A percentile compares a stretch with the other conserved stretches of the same genome.
Conservation (phyloP, 2,797 vertebrate species). For the Danio jaintianensis region DNA sequence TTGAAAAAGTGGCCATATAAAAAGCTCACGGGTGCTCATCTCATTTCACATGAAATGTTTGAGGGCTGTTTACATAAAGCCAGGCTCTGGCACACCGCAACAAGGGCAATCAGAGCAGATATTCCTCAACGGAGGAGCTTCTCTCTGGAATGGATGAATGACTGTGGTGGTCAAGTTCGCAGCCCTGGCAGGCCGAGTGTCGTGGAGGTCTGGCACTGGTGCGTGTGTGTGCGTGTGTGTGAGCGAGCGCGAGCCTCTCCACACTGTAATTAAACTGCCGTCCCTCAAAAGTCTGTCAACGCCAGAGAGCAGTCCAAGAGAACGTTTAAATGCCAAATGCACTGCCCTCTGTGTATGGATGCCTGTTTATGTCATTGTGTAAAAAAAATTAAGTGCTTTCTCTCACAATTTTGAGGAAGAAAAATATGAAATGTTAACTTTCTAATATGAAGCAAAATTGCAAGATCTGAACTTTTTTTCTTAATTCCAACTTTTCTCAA, state of each 20-base stretch:
- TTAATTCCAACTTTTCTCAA: too few relatives aligned
- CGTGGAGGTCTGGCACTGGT: conserved; percentile 55
- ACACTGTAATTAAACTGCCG: conserved; percentile 72
- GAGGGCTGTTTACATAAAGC: conserved; percentile 29
- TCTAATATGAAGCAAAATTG: too few relatives aligned
- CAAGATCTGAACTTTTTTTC: too few relatives aligned
- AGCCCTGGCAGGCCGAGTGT: conserved; percentile 16
- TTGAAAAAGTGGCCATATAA: conserved; percentile 15
- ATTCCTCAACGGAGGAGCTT: conserved; percentile 21
- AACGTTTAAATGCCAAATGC: conserved; percentile 38
- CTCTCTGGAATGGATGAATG: conserved; percentile 55
- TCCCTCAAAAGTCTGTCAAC: conserved; percentile 62
- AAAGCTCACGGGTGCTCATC: background rate
- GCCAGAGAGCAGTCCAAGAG: conserved; percentile 59
- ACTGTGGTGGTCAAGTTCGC: conserved; percentile 43
- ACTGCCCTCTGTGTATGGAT: conserved; percentile 52
- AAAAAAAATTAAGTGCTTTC: background rate
- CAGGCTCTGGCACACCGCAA: conserved; percentile 60
- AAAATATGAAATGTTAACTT: too few relatives aligned
- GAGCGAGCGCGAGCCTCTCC: conserved; percentile 64
- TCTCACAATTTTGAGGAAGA: too few relatives aligned
- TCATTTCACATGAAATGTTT: conserved; percentile 35
- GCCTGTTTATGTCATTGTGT: background rate
- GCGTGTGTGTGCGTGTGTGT: too few relatives aligned
- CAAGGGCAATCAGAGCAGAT: conserved; percentile 52